Conservation (phyloP, 1,140 invertebrate species). For the Thaumatotibia leucotreta region DNA sequence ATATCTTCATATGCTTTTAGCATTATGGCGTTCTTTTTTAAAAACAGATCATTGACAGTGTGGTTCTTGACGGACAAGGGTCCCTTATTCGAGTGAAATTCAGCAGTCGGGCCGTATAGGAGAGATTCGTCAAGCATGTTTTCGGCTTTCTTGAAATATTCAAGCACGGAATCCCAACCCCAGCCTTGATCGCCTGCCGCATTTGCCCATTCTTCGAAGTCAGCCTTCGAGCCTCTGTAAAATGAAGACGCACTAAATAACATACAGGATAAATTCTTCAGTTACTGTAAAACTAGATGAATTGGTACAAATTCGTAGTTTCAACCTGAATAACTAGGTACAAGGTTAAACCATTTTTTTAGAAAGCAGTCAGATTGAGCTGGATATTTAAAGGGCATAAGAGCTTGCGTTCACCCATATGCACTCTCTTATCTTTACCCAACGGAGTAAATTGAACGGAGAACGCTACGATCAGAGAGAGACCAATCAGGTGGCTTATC, state of each 20-base stretch:
- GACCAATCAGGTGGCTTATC: no score
- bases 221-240: conserved; percentile 79
- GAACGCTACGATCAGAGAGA: no score
- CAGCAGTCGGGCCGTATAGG: background rate
- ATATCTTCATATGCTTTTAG: no score
- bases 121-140: background rate
- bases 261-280: no score
- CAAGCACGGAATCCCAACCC: conserved; percentile 82
- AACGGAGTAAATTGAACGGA: no score
- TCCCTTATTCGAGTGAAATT: background rate
- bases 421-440: no score
- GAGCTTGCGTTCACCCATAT: no score
- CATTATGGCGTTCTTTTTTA: background rate
- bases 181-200: conserved; percentile 82
- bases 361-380: no score
- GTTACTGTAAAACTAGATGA: background rate
- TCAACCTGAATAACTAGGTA: no score
- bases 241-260: background rate
- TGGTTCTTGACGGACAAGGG: background rate
- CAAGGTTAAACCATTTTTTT: no score
- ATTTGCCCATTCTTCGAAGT: conserved; percentile 82
- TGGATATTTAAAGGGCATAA: no score
- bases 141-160: conserved; percentile 12
- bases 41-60: background rate
- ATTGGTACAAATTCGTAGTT: no score